phyloP scores from a whole-genome alignment of 2,797 vertebrate species.

The Danio jaintianensis region DNA sequence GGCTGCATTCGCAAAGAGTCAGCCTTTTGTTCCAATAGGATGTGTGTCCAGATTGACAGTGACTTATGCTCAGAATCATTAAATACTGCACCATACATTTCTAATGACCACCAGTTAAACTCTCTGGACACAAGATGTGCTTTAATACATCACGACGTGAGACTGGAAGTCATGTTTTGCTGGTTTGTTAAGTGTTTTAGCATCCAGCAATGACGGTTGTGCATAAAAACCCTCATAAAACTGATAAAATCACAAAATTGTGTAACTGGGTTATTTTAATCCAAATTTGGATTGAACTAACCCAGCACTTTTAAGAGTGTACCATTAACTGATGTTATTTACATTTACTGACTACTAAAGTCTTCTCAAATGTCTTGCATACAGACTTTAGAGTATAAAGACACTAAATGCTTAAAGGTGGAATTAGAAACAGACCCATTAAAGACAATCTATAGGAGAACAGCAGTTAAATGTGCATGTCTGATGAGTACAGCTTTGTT shows the following conservation, averaged over 20 bases:
- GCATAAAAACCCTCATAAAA: no score
- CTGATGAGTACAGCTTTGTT: slow-evolving; percentile 47
- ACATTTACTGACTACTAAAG: neutral
- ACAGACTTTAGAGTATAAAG: slow-evolving; percentile 3
- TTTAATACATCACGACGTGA: neutral
- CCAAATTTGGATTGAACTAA: no score
- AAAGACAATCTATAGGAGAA: slow-evolving; percentile 43
- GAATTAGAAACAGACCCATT: slow-evolving; percentile 45
- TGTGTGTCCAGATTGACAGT: neutral
- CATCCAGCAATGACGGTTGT: neutral
- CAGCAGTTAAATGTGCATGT: slow-evolving; percentile 49
- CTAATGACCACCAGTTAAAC: slow-evolving; percentile 31
- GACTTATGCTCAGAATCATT: slow-evolving; percentile 7
- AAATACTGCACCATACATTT: slow-evolving; percentile 15
- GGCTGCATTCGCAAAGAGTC: slow-evolving; percentile 10
- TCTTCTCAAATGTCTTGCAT: neutral
- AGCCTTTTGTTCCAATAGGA: slow-evolving; percentile 24
- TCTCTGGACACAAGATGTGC: slow-evolving; percentile 1
- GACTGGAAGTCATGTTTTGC: slow-evolving; percentile 11
- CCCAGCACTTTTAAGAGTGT: no score
- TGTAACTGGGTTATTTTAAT: no score
- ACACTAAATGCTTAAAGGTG: slow-evolving; percentile 46
- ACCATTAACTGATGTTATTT: neutral
- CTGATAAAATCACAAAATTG: no score
- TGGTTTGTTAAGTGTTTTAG: neutral